Conservation (phyloP, 2,113 vertebrate genomes). For the Conger conger region DNA sequence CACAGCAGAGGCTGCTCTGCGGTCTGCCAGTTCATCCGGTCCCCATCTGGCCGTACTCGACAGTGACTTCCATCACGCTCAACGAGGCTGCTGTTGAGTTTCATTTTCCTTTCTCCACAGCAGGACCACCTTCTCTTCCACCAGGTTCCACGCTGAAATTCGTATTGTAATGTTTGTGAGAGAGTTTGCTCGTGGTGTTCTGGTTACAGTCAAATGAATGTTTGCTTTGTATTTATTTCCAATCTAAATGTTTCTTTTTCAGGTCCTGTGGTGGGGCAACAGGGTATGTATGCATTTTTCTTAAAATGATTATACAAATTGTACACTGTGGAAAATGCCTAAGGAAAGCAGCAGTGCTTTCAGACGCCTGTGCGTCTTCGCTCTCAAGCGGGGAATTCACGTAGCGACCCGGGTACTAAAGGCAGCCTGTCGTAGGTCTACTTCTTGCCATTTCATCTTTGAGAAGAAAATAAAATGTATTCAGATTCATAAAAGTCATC, state of each 20-base stretch:
- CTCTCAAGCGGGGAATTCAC: too few species aligned
- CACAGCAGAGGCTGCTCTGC: background rate
- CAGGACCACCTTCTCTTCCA: background rate
- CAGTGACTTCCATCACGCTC: background rate
- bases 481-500: too few species aligned
- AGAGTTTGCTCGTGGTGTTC: background rate
- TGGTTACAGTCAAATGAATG: background rate
- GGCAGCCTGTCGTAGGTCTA: too few species aligned
- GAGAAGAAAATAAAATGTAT: too few species aligned
- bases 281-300: slow-evolving; percentile 51
- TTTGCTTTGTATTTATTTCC: background rate
- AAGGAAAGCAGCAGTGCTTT: too few species aligned
- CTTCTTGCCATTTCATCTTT: too few species aligned
- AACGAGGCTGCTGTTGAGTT: background rate
- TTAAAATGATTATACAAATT: too few species aligned
- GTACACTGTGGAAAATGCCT: background rate
- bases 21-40: background rate
- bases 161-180: background rate
- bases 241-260: slow-evolving; percentile 34
- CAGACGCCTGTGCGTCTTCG: too few species aligned
- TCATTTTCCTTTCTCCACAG: background rate
- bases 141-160: background rate
- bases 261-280: slow-evolving; percentile 57
- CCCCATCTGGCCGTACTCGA: background rate
- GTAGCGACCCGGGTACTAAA: too few species aligned